Evolutionary conservation across 2,113 vertebrate species (phyloP).

Genomic region (Cettia cetti): DNA sequence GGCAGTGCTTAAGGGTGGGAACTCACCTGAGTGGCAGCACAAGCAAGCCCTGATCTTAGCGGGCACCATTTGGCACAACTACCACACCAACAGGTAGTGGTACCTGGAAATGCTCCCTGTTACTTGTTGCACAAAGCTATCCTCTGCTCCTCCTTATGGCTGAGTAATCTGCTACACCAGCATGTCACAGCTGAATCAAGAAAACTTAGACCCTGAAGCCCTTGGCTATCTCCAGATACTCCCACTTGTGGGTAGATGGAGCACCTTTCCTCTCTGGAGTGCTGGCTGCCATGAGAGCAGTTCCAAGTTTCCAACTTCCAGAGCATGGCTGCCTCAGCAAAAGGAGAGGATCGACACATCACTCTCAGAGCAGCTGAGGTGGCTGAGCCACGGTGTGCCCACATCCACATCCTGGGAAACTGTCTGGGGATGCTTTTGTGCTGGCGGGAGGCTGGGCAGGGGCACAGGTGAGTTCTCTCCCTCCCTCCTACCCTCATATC

Average conservation of each 20-base stretch:
- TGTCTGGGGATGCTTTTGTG: background rate
- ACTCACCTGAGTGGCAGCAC: background rate
- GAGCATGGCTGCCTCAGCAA: background rate
- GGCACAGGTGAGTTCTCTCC: background rate
- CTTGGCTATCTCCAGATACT: background rate
- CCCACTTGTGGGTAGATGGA: background rate
- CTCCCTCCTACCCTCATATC: background rate
- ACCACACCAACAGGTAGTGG: rapidly evolving
- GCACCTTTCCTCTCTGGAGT: background rate
- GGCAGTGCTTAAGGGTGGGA: background rate
- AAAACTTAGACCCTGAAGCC: background rate
- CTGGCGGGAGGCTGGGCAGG: background rate
- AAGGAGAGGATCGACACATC: rapidly evolving
- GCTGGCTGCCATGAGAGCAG: background rate
- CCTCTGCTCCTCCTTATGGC: background rate
- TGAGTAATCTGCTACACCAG: background rate
- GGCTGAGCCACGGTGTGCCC: background rate
- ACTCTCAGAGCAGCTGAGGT: background rate
- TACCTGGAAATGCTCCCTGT: background rate
- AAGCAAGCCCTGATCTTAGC: background rate
- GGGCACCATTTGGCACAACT: rapidly evolving
- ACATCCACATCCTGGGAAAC: rapidly evolving
- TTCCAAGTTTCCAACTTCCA: background rate
- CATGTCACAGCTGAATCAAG: background rate
- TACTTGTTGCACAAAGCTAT: background rate